A percentile compares a stretch with the other conserved stretches of the same genome.
These are phyloP conservation scores for Cebidichthys violaceus DNA, from an alignment of 2,113 vertebrate genomes.

Conservation along the genomic window DNA sequence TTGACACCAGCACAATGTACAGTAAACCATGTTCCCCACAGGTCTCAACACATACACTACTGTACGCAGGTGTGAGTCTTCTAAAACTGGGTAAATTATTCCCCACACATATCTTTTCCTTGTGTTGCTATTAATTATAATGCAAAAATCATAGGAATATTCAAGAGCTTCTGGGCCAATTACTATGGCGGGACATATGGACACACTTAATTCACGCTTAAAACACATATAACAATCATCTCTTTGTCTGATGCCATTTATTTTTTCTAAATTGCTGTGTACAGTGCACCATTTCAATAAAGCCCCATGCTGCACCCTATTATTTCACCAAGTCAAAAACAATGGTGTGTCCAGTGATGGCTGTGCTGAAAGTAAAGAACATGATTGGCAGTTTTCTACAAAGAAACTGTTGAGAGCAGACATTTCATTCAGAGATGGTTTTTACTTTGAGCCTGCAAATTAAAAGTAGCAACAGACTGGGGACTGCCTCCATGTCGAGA, in stretches of 20 bases:
- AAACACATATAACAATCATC: slow-evolving; percentile 30
- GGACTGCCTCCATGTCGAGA: neutral
- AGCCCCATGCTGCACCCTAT: slow-evolving; percentile 29
- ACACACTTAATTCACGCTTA: slow-evolving; percentile 32
- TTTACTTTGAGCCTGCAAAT: slow-evolving; percentile 37
- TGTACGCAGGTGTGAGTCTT: slow-evolving; percentile 46
- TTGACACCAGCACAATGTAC: slow-evolving; percentile 54
- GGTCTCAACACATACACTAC: slow-evolving; percentile 54
- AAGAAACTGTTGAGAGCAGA: slow-evolving; percentile 24
- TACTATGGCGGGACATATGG: slow-evolving; percentile 30
- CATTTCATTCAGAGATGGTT: slow-evolving; percentile 33
- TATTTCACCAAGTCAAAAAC: slow-evolving; percentile 51
- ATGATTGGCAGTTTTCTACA: slow-evolving; percentile 1
- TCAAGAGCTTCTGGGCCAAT: neutral
- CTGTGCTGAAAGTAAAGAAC: slow-evolving; percentile 30
- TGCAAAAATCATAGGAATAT: slow-evolving; percentile 24
- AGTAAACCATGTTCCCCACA: slow-evolving; percentile 31
- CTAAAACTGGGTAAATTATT: slow-evolving; percentile 18
- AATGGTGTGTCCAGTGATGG: slow-evolving; percentile 44
- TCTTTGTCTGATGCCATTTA: slow-evolving; percentile 34
- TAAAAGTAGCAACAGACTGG: slow-evolving; percentile 28
- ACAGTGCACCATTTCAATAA: slow-evolving; percentile 37
- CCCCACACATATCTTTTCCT: neutral
- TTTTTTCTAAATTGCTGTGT: slow-evolving; percentile 57
- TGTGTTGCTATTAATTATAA: slow-evolving; percentile 21